phyloP scores from a whole-genome alignment of 2,797 vertebrate species.

The Iguana delicatissima region DNA sequence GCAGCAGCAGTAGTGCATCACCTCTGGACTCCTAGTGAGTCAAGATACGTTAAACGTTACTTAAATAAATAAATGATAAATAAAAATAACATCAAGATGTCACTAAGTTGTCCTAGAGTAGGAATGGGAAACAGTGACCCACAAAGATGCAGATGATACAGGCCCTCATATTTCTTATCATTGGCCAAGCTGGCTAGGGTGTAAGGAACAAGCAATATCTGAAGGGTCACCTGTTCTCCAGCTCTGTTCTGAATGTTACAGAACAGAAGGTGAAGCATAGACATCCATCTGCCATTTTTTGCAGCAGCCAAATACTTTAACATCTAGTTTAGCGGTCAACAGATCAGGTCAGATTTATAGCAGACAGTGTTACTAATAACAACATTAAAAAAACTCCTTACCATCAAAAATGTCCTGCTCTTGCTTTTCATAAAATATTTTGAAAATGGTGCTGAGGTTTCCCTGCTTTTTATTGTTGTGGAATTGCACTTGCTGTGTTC shows the following conservation, averaged over 20 bases:
- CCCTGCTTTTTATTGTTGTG: background rate
- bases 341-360: background rate
- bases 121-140: no score
- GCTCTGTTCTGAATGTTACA: background rate
- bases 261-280: background rate
- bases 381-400: background rate
- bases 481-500: background rate
- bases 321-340: background rate
- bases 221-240: no score
- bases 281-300: background rate
- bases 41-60: no score
- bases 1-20: no score
- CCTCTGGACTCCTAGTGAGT: no score
- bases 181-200: no score
- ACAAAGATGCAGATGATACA: no score
- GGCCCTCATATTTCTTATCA: no score
- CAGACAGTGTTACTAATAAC: background rate
- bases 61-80: no score
- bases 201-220: no score
- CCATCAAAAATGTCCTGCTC: background rate
- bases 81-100: background rate
- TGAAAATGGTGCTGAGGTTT: slow-evolving; percentile 1
- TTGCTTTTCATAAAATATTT: background rate
- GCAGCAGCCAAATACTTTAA: background rate
- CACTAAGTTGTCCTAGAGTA: background rate